Percentiles rank a stretch among this genome's conserved stretches.
phyloP scores from a whole-genome alignment of 1,140 invertebrate genomes.

The Nasonia giraulti region DNA sequence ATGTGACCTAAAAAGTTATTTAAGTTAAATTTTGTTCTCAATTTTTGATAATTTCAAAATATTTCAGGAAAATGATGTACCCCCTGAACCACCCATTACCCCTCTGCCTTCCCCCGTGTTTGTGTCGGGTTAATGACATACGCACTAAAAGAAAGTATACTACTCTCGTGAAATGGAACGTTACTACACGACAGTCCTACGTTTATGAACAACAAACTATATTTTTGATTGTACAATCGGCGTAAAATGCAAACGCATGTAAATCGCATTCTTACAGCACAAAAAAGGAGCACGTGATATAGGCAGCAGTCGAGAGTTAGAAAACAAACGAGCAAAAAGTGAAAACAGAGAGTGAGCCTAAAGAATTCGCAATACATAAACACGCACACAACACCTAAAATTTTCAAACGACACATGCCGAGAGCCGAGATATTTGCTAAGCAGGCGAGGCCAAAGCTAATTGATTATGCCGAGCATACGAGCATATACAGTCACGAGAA shows the following conservation, averaged over 20 bases:
- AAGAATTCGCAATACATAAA: background rate
- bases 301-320: background rate
- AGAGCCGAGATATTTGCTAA: background rate
- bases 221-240: background rate
- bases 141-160: no score
- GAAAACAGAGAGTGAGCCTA: background rate
- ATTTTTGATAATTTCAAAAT: no score
- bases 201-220: background rate
- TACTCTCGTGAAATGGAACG: no score
- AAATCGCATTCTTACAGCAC: background rate
- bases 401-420: background rate
- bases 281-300: background rate
- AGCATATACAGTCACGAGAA: background rate
- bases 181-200: no score
- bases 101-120: no score
- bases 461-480: conserved; percentile 42
- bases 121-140: no score
- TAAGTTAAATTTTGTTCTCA: no score
- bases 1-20: no score
- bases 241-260: background rate
- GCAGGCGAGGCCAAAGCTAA: conserved; percentile 43
- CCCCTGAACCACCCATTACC: no score
- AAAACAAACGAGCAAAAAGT: background rate
- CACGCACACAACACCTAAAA: background rate
- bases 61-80: no score